A percentile compares a stretch with the other conserved stretches of the same genome.
phyloP scores from a whole-genome alignment of 2,888 invertebrate genomes.

The Rotaria macrura region DNA sequence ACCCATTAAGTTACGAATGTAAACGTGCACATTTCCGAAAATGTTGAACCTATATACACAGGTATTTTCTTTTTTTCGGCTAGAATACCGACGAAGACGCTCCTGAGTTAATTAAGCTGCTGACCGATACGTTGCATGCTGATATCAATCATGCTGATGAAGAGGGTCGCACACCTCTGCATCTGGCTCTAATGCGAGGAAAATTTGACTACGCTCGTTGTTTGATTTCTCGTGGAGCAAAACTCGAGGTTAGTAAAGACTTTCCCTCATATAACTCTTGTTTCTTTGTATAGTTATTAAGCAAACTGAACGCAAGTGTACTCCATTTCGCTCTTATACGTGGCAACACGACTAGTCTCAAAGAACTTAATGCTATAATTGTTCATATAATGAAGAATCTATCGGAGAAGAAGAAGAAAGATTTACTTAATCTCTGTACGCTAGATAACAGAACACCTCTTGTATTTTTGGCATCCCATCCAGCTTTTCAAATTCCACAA shows the following conservation, averaged over 20 bases:
- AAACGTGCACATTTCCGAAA: no score
- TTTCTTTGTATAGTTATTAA: not conserved
- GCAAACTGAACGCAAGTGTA: not conserved
- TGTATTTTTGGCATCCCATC: not conserved
- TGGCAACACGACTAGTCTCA: not conserved
- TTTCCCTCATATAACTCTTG: not conserved
- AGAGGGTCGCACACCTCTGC: not conserved
- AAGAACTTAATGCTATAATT: not conserved
- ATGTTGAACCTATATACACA: no score
- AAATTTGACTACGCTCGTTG: not conserved
- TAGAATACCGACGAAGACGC: no score
- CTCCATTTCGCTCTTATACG: not conserved
- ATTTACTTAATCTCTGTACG: not conserved
- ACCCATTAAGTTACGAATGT: no score
- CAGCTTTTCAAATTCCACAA: not conserved
- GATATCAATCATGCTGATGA: not conserved
- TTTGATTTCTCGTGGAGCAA: not conserved
- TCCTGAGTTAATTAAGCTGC: not conserved
- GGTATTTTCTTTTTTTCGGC: no score
- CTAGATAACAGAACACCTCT: not conserved
- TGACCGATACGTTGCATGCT: not conserved
- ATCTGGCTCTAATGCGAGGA: not conserved
- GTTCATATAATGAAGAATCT: not conserved
- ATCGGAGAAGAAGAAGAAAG: not conserved
- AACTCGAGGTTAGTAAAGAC: not conserved